Percentiles rank a stretch among this genome's conserved stretches.
These are phyloP conservation scores for Sminthurides bifidus DNA, from an alignment of 1,140 invertebrate species.

Conservation along the genomic window DNA sequence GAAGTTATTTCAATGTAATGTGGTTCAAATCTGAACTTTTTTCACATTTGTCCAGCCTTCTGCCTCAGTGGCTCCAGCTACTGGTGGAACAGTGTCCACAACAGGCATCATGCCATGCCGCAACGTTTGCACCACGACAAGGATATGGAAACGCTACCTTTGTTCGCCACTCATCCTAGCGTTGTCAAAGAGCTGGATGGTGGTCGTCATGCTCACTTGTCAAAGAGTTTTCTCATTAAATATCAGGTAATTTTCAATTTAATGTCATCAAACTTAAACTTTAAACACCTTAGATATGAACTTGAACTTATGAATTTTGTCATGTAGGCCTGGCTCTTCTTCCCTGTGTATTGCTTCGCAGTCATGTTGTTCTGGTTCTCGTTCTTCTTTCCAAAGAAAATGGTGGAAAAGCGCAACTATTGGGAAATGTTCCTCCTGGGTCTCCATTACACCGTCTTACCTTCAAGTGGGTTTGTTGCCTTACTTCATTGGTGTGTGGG, in stretches of 20 bases:
- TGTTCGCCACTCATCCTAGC: slow-evolving; percentile 3
- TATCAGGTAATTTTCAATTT: background rate
- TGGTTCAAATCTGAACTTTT: no score
- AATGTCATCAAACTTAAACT: background rate
- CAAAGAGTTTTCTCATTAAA: background rate
- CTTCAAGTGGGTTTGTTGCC: background rate
- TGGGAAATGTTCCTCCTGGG: background rate
- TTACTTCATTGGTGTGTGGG: background rate
- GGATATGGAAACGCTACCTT: slow-evolving; percentile 12
- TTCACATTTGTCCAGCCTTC: no score
- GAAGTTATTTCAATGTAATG: no score
- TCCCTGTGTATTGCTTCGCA: background rate
- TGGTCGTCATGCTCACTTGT: no score
- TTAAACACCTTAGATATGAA: background rate
- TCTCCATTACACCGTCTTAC: background rate
- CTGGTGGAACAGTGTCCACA: slow-evolving; percentile 8
- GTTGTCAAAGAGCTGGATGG: background rate
- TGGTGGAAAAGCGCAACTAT: background rate
- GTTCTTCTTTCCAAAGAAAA: slow-evolving; percentile 4
- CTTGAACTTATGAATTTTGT: background rate
- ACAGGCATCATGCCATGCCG: slow-evolving; percentile 13
- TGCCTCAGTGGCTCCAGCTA: background rate
- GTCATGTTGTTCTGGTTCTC: background rate
- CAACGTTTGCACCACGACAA: slow-evolving; percentile 3
- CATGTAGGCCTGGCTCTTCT: background rate